Evolutionary conservation across 1,140 invertebrate genomes (phyloP).

Genomic region (Drosophila ironensis): DNA sequence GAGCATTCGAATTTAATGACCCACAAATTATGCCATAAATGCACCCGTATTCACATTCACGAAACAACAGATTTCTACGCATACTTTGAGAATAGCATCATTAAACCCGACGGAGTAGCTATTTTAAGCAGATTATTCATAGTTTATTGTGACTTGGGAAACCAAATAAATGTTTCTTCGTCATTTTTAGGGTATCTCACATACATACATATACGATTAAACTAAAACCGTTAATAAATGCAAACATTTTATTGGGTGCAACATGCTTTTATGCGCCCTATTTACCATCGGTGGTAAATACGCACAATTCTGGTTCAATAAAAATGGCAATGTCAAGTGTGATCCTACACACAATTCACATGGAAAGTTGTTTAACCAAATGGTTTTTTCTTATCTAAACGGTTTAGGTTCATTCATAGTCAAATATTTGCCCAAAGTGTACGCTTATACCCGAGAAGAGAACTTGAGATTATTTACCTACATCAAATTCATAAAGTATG

Average conservation of each 20-base stretch:
- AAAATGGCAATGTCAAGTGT: too few species aligned
- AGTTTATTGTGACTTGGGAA: background rate
- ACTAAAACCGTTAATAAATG: too few species aligned
- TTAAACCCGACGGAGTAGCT: background rate
- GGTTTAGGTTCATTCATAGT: slow-evolving; percentile 24
- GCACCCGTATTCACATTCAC: background rate
- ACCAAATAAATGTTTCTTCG: background rate
- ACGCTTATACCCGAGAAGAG: slow-evolving; percentile 3
- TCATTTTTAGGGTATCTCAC: too few species aligned
- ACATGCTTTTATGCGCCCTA: background rate
- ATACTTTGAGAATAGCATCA: slow-evolving; percentile 7
- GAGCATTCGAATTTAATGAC: slow-evolving; percentile 12
- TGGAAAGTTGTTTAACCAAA: slow-evolving; percentile 4
- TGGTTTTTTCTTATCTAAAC: background rate
- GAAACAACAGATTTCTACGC: background rate
- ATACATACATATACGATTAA: too few species aligned
- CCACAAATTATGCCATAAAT: slow-evolving; percentile 32
- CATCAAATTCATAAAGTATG: slow-evolving; percentile 24
- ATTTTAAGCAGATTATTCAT: slow-evolving; percentile 30
- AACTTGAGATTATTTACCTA: slow-evolving; percentile 8
- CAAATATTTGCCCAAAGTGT: slow-evolving; percentile 38
- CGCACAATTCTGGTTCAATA: too few species aligned
- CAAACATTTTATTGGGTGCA: background rate
- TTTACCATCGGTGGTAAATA: slow-evolving; percentile 15
- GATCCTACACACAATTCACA: background rate